A percentile compares a stretch with the other conserved stretches of the same genome.
phyloP scores from a whole-genome alignment of 2,888 invertebrate species.

The Panzeria rudis region DNA sequence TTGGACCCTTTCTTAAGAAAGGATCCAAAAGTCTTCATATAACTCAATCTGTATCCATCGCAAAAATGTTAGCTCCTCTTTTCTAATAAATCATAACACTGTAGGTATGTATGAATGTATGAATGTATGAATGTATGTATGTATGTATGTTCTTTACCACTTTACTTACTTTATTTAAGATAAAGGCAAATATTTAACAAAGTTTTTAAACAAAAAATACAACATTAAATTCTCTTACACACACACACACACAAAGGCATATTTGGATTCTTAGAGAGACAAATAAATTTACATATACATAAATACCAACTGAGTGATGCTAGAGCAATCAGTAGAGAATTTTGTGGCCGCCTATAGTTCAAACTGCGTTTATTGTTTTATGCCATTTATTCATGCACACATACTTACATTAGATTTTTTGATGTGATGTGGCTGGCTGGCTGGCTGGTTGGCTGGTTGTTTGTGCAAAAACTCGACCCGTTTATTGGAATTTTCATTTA shows the following conservation, averaged over 20 bases:
- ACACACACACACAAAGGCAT: slow-evolving; percentile 13
- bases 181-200: slow-evolving; percentile 69
- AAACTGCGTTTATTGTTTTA: slow-evolving; percentile 43
- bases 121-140: no score
- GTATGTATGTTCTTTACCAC: not conserved
- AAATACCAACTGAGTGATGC: slow-evolving; percentile 49
- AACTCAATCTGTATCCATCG: no score
- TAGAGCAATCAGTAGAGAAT: slow-evolving; percentile 60
- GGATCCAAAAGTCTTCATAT: no score
- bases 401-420: slow-evolving; percentile 46
- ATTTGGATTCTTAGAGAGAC: not conserved
- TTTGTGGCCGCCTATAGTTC: slow-evolving; percentile 57
- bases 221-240: slow-evolving; percentile 34
- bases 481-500: slow-evolving; percentile 69
- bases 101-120: not conserved
- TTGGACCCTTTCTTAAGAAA: no score
- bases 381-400: slow-evolving; percentile 8
- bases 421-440: slow-evolving; percentile 32
- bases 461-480: slow-evolving; percentile 38
- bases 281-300: slow-evolving; percentile 34
- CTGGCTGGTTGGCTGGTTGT: slow-evolving; percentile 6
- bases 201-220: slow-evolving; percentile 48
- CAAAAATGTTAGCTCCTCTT: not conserved
- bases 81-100: slow-evolving; percentile 2
- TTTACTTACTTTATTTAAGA: slow-evolving; percentile 58